phyloP scores from a whole-genome alignment of 2,888 invertebrate species.

The Ecliptopera silaceata region DNA sequence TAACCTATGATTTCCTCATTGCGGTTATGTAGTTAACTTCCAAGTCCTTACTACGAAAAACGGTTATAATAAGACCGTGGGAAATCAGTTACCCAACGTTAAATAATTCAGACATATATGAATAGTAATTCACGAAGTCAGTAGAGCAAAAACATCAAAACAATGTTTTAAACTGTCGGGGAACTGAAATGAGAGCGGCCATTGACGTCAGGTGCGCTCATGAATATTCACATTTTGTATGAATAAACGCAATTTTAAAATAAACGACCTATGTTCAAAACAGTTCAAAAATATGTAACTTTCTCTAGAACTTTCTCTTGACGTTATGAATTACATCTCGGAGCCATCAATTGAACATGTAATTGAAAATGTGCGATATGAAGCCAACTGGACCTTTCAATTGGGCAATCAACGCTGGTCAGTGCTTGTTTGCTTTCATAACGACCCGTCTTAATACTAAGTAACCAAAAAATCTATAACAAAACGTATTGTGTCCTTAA shows the following conservation, averaged over 20 bases:
- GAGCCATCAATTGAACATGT: conserved; percentile 60
- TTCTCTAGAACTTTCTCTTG: conserved; percentile 67
- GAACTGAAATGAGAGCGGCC: conserved; percentile 51
- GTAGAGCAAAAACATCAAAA: conserved; percentile 70
- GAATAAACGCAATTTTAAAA: neutral
- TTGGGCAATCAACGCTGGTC: conserved; percentile 34
- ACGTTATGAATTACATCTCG: conserved; percentile 44
- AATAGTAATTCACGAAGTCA: conserved; percentile 64
- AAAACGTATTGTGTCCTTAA: too few species aligned
- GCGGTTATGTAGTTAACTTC: conserved; percentile 14
- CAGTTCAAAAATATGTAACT: conserved; percentile 34
- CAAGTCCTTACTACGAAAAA: conserved; percentile 15
- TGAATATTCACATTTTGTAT: conserved; percentile 58
- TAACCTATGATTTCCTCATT: neutral
- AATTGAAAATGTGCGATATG: conserved; percentile 71
- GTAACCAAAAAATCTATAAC: too few species aligned
- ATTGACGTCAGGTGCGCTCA: conserved; percentile 61
- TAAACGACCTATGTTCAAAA: neutral
- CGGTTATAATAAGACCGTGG: conserved; percentile 42
- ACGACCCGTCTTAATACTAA: neutral
- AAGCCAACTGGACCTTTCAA: conserved; percentile 46
- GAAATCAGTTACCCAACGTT: conserved; percentile 42
- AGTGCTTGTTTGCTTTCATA: conserved; percentile 39
- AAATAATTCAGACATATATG: conserved; percentile 42
- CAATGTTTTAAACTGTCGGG: conserved; percentile 48